Conservation (phyloP, 2,888 invertebrate species). For the Harpagoxenus sublaevis region DNA sequence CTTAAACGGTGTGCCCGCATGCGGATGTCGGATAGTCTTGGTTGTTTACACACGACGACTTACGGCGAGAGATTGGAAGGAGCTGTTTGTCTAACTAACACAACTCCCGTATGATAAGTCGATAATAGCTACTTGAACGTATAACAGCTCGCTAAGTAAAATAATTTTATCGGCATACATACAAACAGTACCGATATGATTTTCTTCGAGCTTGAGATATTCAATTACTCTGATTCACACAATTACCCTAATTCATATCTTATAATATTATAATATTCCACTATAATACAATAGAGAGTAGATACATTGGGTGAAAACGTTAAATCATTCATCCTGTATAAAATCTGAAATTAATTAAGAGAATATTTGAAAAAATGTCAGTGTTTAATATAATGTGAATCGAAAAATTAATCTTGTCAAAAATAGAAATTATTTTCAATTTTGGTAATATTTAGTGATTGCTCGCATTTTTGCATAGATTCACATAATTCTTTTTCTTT, state of each 20-base stretch:
- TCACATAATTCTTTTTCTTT: too few species aligned
- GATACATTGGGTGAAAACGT: background rate
- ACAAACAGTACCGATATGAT: background rate
- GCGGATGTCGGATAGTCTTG: constrained; percentile 14
- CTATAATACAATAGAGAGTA: background rate
- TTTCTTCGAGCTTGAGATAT: background rate
- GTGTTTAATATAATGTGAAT: background rate
- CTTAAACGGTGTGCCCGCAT: constrained; percentile 11
- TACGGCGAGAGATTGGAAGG: constrained; percentile 32
- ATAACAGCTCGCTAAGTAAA: constrained; percentile 22
- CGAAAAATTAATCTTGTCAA: background rate
- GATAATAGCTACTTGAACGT: constrained; percentile 4
- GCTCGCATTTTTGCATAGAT: too few species aligned
- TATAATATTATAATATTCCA: background rate
- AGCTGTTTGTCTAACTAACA: constrained; percentile 35
- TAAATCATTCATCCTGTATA: background rate
- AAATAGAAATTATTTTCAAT: background rate
- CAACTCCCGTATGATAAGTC: constrained; percentile 3
- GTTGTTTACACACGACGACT: constrained; percentile 30
- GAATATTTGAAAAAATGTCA: background rate
- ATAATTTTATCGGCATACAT: background rate
- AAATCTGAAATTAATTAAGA: background rate
- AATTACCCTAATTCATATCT: background rate
- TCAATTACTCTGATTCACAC: background rate
- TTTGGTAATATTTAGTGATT: too few species aligned